phyloP scores from a whole-genome alignment of 64 coral and sea anemone species.

The Stylophora pistillata region DNA sequence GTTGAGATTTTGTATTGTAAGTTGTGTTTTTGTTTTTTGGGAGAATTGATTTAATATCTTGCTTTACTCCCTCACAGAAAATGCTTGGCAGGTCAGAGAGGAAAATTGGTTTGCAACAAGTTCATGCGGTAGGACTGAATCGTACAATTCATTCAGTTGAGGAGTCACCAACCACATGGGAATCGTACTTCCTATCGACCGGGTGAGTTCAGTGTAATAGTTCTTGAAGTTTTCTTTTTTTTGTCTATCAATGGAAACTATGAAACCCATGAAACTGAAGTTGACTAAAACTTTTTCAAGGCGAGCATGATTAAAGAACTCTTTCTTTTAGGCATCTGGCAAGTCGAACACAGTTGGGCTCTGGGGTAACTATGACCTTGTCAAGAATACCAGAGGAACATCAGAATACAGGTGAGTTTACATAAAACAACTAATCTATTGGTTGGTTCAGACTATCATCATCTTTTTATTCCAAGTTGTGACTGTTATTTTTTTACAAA shows the following conservation, averaged over 20 bases:
- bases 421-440: not conserved
- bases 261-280: too few relatives aligned
- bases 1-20: not conserved
- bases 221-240: too few relatives aligned
- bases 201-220: slow-evolving; percentile 44
- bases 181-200: slow-evolving; percentile 63
- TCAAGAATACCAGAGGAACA: slow-evolving; percentile 51
- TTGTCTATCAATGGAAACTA: too few relatives aligned
- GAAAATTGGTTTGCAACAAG: slow-evolving; percentile 43
- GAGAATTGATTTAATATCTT: not conserved
- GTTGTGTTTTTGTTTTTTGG: not conserved
- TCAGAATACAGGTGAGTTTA: slow-evolving; percentile 33
- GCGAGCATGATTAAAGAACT: too few relatives aligned
- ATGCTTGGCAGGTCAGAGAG: slow-evolving; percentile 13
- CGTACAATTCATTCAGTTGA: slow-evolving; percentile 73
- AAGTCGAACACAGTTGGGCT: slow-evolving; percentile 81
- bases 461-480: too few relatives aligned
- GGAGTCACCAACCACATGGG: slow-evolving; percentile 62
- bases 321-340: slow-evolving; percentile 55
- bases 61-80: slow-evolving; percentile 6
- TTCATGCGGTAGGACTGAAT: slow-evolving; percentile 48
- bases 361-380: slow-evolving; percentile 79
- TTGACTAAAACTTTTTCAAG: too few relatives aligned
- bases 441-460: too few relatives aligned
- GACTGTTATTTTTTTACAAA: too few relatives aligned